Base-by-base conservation (phyloP, 2,888 invertebrate genomes). In the Chalcosyrphus nemorum region DNA sequence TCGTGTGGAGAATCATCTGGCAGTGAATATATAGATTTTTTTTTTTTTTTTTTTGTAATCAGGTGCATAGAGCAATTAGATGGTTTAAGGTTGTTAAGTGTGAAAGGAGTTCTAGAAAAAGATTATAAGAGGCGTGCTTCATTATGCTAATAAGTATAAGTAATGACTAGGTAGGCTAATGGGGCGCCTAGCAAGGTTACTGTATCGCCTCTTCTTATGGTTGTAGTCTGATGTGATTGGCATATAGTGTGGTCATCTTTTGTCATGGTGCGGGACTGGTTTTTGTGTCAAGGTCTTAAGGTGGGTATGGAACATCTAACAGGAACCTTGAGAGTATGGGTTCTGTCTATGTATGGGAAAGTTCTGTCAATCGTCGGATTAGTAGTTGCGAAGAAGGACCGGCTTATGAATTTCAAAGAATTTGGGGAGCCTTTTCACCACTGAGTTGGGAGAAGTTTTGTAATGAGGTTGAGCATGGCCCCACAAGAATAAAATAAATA, bases 51-150 rank as follows among this genome's bases (percentile, higher is more conserved):
- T 15, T 5, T 32, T 21, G 32, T 32, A 54, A 54, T 45, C 74
- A 74, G 17, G 47, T 45, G 35, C 63, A 32, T 45, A 47, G 35
- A 56, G 43, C 38, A 65, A 74, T 74, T 61, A 63, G 52, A 61
- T 52, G 29, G 59, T 47, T 57, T 35, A 57, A 59, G 19, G 57
- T 35, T 29, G 41, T 47, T 41, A 41, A 41, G 61, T 32, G 29
- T 56, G 21, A 68, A 32, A 1, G 15, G 29, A 32, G 45, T 45
- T 32, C 56, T 32, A 32, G 32, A 19, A 43, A 45, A 21, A n/a
- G n/a, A 15, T 24, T 17, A 11, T 52, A 41, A 19, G 27, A 27
- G 54, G 41, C 13, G 11, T 68, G 54, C n/a, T 19, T 29, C 17
- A 29, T 29, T 41, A 43, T 57, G 35, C 45, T 35, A 57, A 35